Base-by-base conservation (phyloP, 23 tunicate species). In the Aplidium turbinatum region DNA sequence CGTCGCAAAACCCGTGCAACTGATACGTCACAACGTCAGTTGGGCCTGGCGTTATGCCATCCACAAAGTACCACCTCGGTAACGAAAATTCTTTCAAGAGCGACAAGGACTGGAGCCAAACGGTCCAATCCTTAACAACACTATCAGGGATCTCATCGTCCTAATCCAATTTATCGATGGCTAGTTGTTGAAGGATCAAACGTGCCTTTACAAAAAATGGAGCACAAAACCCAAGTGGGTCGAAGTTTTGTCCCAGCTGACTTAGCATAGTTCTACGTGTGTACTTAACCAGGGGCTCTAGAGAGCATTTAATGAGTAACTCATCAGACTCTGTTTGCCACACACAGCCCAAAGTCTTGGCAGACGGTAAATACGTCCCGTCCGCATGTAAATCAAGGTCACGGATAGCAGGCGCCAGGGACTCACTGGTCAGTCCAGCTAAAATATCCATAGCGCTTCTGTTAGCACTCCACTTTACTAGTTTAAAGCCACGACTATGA, bases 401-500 rank as follows among this genome's bases (percentile, higher is more conserved):
- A 11, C 50, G 19, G 5, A 65, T 7, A 38, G 25, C 18, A 36
- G 72, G 4, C n/a, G 50, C 50, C 18, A 35, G 50, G 22, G 36
- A 28, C 20, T 26, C 11, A 35, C 26, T 4, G 3, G 72, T 48
- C 3, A 65, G 7, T 13, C n/a, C 4, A 4, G 22, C 3, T 50
- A 38, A 36, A 65, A 65, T 21, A 35, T 26, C 9, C 31, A 36
- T 65, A 38, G 72, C 25, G 9, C 4, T 11, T 18, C 28, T 6
- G 38, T 65, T 65, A 26, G 72, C 48, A 4, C n/a, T 50, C 72
- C 72, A 38, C 27, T 65, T 65, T 11, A 6, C 4, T 21, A 65
- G 72, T 13, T 38, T 65, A 65, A 65, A 65, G 7, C 72, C 72
- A 7, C 72, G 48, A 30, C 50, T 65, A n/a, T 35, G 7, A 16